Percentiles rank a stretch among this genome's conserved stretches.
Conservation (phyloP, 2,113 vertebrate genomes). For the Rhea americana region DNA sequence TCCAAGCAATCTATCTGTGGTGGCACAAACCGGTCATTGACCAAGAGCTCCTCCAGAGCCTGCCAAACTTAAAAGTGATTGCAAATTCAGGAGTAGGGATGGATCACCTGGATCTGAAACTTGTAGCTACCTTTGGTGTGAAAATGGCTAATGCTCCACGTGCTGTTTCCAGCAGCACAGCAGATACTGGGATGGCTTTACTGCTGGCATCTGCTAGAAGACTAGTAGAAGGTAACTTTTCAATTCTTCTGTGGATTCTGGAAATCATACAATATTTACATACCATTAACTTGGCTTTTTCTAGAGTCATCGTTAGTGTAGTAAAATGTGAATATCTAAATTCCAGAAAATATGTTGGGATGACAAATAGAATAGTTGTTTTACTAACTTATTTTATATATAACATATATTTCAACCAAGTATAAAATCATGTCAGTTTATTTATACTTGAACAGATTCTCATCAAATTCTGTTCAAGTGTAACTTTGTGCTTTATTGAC, state of each 20-base stretch:
- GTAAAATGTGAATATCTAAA: not conserved
- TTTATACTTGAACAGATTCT: not conserved
- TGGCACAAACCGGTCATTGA: conserved; percentile 29
- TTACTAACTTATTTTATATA: not conserved
- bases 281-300: not conserved
- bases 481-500: not conserved
- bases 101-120: conserved; percentile 78
- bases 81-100: conserved; percentile 73
- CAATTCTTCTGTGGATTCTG: not conserved
- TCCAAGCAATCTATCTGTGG: conserved; percentile 74
- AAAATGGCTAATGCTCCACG: conserved; percentile 74
- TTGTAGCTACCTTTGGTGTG: conserved; percentile 73
- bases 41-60: conserved; percentile 62
- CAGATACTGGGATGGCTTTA: conserved; percentile 78
- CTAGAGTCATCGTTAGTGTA: not conserved
- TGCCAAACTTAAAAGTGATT: conserved; percentile 78
- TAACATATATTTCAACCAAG: not conserved
- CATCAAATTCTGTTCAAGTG: not conserved
- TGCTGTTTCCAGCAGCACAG: conserved; percentile 75
- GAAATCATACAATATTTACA: not conserved
- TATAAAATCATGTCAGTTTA: not conserved
- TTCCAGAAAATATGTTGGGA: not conserved
- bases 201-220: conserved; percentile 80
- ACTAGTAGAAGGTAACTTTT: conserved; percentile 73
- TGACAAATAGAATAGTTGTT: not conserved